These are phyloP conservation scores for Erebia ligea DNA, from an alignment of 2,888 invertebrate species.

Conservation along the genomic window DNA sequence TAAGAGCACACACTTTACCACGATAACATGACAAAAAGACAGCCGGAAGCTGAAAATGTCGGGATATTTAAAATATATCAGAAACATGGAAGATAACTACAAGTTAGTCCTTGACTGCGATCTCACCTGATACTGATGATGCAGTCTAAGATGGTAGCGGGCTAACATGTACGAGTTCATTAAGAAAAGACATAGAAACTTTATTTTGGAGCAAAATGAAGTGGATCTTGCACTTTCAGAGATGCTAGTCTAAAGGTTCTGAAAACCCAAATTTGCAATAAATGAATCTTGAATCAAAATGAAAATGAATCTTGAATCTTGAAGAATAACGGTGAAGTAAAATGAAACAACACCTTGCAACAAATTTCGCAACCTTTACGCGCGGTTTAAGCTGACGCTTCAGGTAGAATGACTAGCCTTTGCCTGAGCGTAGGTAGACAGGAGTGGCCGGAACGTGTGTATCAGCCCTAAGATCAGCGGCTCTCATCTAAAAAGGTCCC, in stretches of 20 bases:
- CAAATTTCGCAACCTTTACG: no score
- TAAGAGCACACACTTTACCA: no score
- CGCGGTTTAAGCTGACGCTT: no score
- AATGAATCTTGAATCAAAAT: no score
- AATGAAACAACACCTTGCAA: no score
- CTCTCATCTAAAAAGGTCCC: conserved; percentile 39
- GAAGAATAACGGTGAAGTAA: no score
- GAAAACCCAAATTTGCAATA: no score
- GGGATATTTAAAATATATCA: neutral
- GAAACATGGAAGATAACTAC: neutral
- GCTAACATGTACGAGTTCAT: neutral
- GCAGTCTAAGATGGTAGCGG: no score
- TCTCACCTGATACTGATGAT: no score
- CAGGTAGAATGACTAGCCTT: neutral
- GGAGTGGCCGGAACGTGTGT: neutral
- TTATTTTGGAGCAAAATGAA: neutral
- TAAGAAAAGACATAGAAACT: neutral
- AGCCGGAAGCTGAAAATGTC: neutral
- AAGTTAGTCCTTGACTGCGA: no score
- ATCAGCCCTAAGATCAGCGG: neutral
- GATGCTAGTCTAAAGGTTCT: neutral
- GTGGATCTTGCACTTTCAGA: neutral
- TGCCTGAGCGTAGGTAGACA: neutral
- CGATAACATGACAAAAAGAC: no score
- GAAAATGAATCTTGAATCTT: no score